Evolutionary conservation across 1,140 invertebrate species (phyloP).

Genomic region (Lepidurus arcticus): DNA sequence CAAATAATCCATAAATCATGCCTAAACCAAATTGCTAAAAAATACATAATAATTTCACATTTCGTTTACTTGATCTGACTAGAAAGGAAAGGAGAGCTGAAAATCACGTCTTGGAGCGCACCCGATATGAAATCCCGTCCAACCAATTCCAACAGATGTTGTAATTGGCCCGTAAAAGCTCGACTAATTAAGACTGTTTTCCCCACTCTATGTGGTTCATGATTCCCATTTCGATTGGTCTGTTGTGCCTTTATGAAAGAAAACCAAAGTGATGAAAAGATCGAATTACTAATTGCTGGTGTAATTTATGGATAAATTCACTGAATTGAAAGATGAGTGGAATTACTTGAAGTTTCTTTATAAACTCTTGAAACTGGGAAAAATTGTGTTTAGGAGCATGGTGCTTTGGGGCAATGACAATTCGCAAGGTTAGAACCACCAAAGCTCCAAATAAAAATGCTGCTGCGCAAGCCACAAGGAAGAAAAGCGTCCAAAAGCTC

Average conservation of each 20-base stretch:
- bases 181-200: constrained; percentile 64
- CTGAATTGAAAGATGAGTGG: no score
- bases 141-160: constrained; percentile 72
- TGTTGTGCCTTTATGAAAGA: background rate
- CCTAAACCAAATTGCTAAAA: constrained; percentile 47
- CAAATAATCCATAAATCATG: constrained; percentile 74
- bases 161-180: constrained; percentile 72
- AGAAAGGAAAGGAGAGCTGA: constrained; percentile 48
- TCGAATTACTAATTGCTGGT: no score
- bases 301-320: no score
- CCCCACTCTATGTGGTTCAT: constrained; percentile 1
- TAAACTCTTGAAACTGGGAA: background rate
- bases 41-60: constrained; percentile 35
- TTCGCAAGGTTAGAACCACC: background rate
- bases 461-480: background rate
- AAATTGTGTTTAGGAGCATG: background rate
- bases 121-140: constrained; percentile 69
- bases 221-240: background rate
- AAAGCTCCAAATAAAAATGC: background rate
- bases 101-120: constrained; percentile 65
- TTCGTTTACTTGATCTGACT: constrained; percentile 47
- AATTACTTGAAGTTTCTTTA: background rate
- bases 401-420: background rate
- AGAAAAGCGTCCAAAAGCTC: background rate
- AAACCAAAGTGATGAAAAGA: no score